These are phyloP conservation scores for Luscinia luscinia DNA, from an alignment of 2,797 vertebrate genomes.

Conservation along the genomic window DNA sequence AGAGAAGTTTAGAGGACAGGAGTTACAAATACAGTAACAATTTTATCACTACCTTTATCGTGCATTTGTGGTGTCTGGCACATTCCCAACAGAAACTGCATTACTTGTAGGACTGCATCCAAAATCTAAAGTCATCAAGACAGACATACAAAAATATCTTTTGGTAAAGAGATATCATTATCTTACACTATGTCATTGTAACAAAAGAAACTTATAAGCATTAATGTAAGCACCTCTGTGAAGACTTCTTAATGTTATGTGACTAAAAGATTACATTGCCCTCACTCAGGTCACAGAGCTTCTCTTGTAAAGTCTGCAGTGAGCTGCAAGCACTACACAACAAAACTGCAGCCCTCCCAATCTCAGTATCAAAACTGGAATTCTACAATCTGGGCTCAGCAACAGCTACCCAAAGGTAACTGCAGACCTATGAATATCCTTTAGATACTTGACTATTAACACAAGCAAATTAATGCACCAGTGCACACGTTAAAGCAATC, in stretches of 20 bases:
- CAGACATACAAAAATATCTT: background rate
- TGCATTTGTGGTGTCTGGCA: slow-evolving; percentile 89
- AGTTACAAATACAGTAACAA: background rate
- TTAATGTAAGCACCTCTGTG: background rate
- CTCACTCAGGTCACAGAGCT: background rate
- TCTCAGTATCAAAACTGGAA: background rate
- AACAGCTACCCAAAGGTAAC: background rate
- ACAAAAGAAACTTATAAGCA: background rate
- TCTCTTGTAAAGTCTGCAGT: background rate
- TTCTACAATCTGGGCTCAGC: background rate
- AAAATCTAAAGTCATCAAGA: slow-evolving; percentile 83
- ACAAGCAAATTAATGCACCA: background rate
- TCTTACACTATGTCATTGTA: background rate
- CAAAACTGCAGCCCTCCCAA: background rate
- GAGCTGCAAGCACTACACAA: background rate
- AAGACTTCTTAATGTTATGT: background rate
- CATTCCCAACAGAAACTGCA: slow-evolving; percentile 88
- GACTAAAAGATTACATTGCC: background rate
- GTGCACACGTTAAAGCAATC: background rate
- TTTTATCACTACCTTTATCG: slow-evolving; percentile 86
- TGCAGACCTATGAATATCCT: background rate
- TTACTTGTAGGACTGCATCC: slow-evolving; percentile 89
- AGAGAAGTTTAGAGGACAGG: background rate
- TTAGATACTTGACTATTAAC: background rate
- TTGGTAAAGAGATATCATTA: background rate